Evolutionary conservation across 1,140 invertebrate genomes (phyloP), one percentile per base, ranked within the genome.

Genomic region (Aphis gossypii): DNA sequence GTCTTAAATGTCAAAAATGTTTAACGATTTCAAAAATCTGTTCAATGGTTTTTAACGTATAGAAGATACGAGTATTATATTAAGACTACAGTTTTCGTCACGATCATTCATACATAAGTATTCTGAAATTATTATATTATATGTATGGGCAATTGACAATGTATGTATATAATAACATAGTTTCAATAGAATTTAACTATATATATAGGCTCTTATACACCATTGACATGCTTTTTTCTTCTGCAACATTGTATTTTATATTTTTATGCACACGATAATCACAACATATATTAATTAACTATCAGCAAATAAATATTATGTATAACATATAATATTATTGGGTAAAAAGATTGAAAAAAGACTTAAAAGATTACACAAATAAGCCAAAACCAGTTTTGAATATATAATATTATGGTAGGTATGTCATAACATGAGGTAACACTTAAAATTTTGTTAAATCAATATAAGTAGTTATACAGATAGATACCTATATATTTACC

Each of bases 41-140:
- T 51, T 54, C n/a, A 38, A 38, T 89, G 48, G 9, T 54, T 51
- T 54, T 89, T 89, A 38, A 89, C n/a, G 25, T 46, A 30, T 20
- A 88, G 1, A 5, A n/a, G 14, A n/a, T 68, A 76, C 21, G 20
- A 54, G 35, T 54, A 23, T 35, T 89, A 54, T 87, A 87, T 87
- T 18, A 8, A 35, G n/a, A 87, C 30, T n/a, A 30, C 18, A 84
- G 18, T 87, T 18, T 51, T 51, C n/a, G 21, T 38, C 87, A 89
- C 87, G 48, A 89, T 35, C 1, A 25, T 89, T 89, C 87, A 89
- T 89, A 54, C 87, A 89, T 54, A 35, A 89, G 2, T 11, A 89
- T 89, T 54, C 35, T 54, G 20, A 38, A 23, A 89, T 54, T 23
- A 89, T 46, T 86, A 46, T 46, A 44, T 88, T 35, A 44, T 38